phyloP scores from a whole-genome alignment of 53 echinoderm and acorn worm genomes.

The Temnopleurus reevesii region DNA sequence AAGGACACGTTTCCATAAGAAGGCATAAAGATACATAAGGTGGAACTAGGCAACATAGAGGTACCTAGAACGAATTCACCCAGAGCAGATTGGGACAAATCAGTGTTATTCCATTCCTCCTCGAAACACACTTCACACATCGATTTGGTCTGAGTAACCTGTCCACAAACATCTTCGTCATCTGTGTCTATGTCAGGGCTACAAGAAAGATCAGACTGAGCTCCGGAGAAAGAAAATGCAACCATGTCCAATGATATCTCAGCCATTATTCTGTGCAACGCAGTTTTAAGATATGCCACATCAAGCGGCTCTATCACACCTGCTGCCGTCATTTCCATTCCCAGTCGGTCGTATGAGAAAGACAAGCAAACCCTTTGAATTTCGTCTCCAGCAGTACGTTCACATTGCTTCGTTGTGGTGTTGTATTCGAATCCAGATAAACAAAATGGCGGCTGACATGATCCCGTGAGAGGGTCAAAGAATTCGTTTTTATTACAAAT shows the following conservation, averaged over 20 bases:
- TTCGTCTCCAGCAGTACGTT: neutral
- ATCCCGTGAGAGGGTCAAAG: neutral
- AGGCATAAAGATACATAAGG: neutral
- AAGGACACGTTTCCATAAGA: slow-evolving; percentile 26
- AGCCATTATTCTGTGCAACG: neutral
- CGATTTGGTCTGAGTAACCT: neutral
- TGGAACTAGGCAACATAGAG: neutral
- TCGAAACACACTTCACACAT: neutral
- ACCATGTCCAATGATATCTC: neutral
- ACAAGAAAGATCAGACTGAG: neutral
- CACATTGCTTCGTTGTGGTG: neutral
- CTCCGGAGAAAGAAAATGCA: neutral
- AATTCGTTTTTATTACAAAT: slow-evolving; percentile 16
- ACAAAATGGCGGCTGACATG: neutral
- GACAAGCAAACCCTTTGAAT: neutral
- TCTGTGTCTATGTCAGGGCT: neutral
- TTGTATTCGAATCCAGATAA: neutral
- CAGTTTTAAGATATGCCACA: neutral
- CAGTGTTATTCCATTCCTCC: neutral
- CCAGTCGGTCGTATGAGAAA: neutral
- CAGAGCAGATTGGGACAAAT: neutral
- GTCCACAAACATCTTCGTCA: neutral
- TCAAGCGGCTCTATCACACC: no score
- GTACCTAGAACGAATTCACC: neutral
- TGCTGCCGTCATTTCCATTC: neutral